Conservation (phyloP, 2,888 invertebrate species). For the Pollenia griseotomentosa region DNA sequence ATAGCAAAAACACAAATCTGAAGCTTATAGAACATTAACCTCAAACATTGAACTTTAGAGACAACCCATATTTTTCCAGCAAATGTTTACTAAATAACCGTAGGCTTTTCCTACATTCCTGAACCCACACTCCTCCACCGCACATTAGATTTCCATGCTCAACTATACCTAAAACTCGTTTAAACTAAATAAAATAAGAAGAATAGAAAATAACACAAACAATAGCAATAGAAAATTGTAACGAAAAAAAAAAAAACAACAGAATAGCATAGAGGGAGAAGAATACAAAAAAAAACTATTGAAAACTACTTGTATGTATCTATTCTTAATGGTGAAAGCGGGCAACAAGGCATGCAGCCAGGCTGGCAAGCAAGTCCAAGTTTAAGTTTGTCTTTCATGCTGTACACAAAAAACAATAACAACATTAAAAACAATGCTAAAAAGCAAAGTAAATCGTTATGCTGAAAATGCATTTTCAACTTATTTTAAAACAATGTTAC, state of each 20-base stretch:
- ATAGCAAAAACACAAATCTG: conserved; percentile 47
- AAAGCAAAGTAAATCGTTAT: conserved; percentile 58
- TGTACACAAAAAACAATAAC: conserved; percentile 21
- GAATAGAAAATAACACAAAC: conserved; percentile 33
- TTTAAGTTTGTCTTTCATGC: conserved; percentile 69
- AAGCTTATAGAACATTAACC: conserved; percentile 73
- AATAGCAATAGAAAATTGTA: conserved; percentile 21
- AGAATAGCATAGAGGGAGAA: conserved; percentile 12
- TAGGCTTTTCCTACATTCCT: conserved; percentile 58
- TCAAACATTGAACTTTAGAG: conserved; percentile 72
- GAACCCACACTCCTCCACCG: neutral
- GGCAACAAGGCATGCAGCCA: conserved; percentile 31
- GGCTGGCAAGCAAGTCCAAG: conserved; percentile 66
- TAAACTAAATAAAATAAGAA: conserved; percentile 29
- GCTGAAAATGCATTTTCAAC: conserved; percentile 66
- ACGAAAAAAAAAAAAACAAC: conserved; percentile 23
- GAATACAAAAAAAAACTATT: conserved; percentile 36
- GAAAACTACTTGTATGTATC: conserved; percentile 65
- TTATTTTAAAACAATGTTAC: conserved; percentile 60
- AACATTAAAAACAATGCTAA: conserved; percentile 10
- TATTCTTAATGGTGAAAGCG: conserved; percentile 31
- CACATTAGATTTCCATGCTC: conserved; percentile 32
- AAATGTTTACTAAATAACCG: conserved; percentile 66
- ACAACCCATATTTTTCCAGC: conserved; percentile 60
- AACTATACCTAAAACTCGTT: conserved; percentile 33